A percentile compares a stretch with the other conserved stretches of the same genome.
Conservation (phyloP, 2,113 vertebrate species). For the Saccopteryx leptura region DNA sequence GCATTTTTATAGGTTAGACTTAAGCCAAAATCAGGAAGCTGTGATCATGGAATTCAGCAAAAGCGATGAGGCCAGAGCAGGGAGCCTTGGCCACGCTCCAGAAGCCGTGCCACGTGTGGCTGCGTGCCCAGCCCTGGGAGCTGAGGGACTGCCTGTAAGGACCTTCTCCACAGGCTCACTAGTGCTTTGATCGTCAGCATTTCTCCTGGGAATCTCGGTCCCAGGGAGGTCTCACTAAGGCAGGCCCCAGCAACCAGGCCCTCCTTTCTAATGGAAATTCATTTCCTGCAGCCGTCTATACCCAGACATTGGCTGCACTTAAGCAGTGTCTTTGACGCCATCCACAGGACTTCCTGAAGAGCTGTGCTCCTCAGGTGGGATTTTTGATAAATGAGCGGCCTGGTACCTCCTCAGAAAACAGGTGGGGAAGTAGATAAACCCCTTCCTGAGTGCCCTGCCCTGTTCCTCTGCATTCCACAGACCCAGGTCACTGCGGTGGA, state of each 20-base stretch:
- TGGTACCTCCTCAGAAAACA: conserved; percentile 19
- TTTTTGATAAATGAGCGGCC: conserved; percentile 2
- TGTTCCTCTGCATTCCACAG: not conserved
- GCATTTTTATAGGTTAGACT: conserved; percentile 41
- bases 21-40: not conserved
- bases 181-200: not conserved
- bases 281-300: not conserved
- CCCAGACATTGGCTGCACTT: not conserved
- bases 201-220: conserved; percentile 55
- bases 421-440: not conserved
- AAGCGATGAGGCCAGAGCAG: not conserved
- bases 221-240: conserved; percentile 32
- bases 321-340: conserved; percentile 11
- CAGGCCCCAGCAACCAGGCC: not conserved
- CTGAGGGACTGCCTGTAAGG: conserved; percentile 7
- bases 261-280: conserved; percentile 9
- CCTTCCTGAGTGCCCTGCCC: not conserved
- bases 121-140: not conserved
- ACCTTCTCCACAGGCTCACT: not conserved
- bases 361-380: not conserved
- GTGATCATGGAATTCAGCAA: not conserved
- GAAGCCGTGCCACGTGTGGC: not conserved
- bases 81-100: conserved; percentile 21
- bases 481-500: not conserved
- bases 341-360: not conserved